Percentiles rank a stretch among this genome's conserved stretches.
These are phyloP conservation scores for Lumbricus terrestris DNA, from an alignment of 2,888 invertebrate species.

Conservation along the genomic window DNA sequence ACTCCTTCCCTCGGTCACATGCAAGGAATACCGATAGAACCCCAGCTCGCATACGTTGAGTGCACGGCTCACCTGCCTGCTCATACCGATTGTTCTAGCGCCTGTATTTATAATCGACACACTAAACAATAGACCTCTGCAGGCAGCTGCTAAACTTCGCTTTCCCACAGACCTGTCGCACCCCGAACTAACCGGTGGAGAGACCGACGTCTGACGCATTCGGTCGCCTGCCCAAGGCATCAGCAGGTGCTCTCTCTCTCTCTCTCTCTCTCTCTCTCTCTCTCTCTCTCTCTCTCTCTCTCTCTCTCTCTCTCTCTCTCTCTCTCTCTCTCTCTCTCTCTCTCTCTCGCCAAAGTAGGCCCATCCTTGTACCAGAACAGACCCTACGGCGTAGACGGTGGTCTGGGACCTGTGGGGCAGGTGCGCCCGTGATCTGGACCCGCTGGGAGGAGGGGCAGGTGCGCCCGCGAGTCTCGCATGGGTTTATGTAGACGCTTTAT, in stretches of 20 bases:
- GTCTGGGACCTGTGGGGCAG: neutral
- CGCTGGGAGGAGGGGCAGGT: neutral
- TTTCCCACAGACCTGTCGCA: neutral
- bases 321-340: neutral
- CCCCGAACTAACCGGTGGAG: neutral
- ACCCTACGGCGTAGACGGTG: neutral
- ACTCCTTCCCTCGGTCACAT: neutral
- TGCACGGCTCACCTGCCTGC: neutral
- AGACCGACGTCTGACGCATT: neutral
- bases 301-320: neutral
- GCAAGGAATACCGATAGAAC: neutral
- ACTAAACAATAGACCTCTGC: neutral
- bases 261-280: neutral
- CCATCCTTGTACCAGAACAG: neutral
- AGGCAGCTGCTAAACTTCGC: neutral
- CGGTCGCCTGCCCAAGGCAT: neutral
- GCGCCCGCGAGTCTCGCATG: neutral
- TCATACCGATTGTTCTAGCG: neutral
- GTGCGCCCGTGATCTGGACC: neutral
- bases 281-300: neutral
- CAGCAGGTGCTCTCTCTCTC: neutral
- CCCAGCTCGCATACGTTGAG: neutral
- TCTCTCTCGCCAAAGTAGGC: neutral
- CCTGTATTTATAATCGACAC: neutral
- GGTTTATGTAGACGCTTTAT: too few species aligned